Conservation (phyloP, 2,113 vertebrate species). For the Epinephelus lanceolatus region DNA sequence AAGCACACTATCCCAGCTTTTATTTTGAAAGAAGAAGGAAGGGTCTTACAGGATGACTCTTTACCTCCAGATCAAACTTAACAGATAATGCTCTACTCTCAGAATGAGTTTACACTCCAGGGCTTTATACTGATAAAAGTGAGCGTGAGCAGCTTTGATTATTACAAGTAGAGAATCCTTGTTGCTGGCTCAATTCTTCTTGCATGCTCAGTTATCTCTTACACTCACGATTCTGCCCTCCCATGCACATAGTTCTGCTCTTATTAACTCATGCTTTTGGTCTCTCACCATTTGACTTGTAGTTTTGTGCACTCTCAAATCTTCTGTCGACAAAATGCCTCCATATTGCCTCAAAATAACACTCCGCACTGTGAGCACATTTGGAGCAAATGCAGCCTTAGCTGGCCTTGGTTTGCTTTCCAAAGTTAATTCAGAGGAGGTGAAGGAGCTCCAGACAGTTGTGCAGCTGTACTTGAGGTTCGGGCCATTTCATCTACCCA, state of each 20-base stretch:
- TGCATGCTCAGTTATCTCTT: neutral
- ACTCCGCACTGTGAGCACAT: slow-evolving; percentile 33
- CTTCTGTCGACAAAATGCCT: neutral
- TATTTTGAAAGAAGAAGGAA: neutral
- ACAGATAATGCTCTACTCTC: neutral
- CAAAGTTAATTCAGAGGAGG: slow-evolving; percentile 63
- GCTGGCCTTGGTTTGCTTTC: slow-evolving; percentile 59
- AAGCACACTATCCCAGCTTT: neutral
- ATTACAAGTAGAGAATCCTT: neutral
- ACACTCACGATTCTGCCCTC: neutral
- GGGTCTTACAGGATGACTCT: neutral
- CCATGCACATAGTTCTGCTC: accelerated
- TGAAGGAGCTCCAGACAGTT: slow-evolving; percentile 53
- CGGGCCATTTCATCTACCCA: slow-evolving; percentile 65
- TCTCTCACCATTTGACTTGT: neutral
- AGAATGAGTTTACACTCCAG: neutral
- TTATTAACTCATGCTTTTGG: neutral
- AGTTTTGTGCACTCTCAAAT: neutral
- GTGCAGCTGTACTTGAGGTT: slow-evolving; percentile 38
- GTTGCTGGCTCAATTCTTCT: neutral
- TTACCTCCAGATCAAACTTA: neutral
- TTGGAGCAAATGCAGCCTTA: slow-evolving; percentile 26
- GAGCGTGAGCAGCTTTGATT: neutral
- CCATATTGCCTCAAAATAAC: slow-evolving; percentile 29
- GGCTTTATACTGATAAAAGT: neutral